Base-by-base conservation (phyloP, 2,888 invertebrate species). In the Ashinkailepas kermadecensis region DNA sequence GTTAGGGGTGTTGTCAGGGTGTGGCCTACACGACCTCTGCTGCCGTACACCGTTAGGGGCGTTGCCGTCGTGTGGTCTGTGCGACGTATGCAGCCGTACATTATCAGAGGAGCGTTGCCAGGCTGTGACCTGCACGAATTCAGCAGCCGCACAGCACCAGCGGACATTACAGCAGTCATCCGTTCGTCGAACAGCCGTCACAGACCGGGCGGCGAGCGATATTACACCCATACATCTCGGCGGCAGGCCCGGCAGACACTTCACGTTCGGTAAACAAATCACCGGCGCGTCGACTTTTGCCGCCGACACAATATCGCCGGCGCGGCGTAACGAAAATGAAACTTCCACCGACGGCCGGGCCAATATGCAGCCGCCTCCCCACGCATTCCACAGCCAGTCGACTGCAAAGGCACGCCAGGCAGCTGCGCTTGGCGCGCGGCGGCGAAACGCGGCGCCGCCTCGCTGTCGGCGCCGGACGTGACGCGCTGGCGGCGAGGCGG, bases 221-320 rank as follows among this genome's bases (percentile, higher is more conserved):
- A 74, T 74, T 56, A 21, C 18, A 3, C 13, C 74, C 74, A 56
- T 56, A 56, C 74, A 56, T 74, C 54, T 74, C 10, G 3, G 8
- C 12, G 15, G 11, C 21, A 7, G 74, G 13, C 21, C 10, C 4
- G 18, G 54, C 13, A 9, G 74, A 18, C 74, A 10, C 54, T 74
- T 74, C 54, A 74, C 54, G 74, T 56, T 56, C 74, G 15, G 54
- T 56, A 74, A 74, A 74, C 74, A 74, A 74, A 74, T 74, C 74
- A 54, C 54, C 21, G 9, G 10, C 3, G 11, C 4, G 39, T 13
- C 12, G 70, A 11, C 23, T 65, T 39, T 8, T 23, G 25, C 23
- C 1, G 67, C 25, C 2, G 67, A 54, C 21, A 74, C 74, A 74
- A 74, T 74, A 74, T 74, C 56, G 54, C 6, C 18, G 54, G 54